phyloP scores from a whole-genome alignment of 2,888 invertebrate genomes.

The Agonopterix arenella region DNA sequence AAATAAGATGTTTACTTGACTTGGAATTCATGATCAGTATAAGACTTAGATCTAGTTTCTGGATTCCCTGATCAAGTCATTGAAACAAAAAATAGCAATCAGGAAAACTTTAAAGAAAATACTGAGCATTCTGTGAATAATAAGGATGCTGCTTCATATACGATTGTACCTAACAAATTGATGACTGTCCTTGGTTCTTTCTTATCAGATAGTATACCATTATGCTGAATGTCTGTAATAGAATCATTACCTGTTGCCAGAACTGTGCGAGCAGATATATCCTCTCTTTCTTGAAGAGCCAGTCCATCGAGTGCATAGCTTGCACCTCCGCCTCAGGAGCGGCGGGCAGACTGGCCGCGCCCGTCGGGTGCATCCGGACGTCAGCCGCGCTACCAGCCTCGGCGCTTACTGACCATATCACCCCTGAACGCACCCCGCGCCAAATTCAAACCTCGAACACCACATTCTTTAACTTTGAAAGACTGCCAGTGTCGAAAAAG shows the following conservation, averaged over 20 bases:
- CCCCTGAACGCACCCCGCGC: slow-evolving; percentile 17
- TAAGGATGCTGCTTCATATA: too few species aligned
- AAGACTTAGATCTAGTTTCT: too few species aligned
- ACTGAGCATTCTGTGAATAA: too few species aligned
- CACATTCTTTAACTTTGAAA: slow-evolving; percentile 23
- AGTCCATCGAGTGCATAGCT: slow-evolving; percentile 97
- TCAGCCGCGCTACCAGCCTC: slow-evolving; percentile 49
- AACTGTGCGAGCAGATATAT: slow-evolving; percentile 96
- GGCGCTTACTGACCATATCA: slow-evolving; percentile 50
- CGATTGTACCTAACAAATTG: too few species aligned
- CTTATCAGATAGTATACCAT: too few species aligned
- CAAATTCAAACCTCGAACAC: slow-evolving; percentile 28
- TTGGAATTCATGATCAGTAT: too few species aligned
- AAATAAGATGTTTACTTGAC: too few species aligned
- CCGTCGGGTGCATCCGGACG: slow-evolving; percentile 86
- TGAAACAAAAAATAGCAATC: too few species aligned
- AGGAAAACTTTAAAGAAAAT: too few species aligned
- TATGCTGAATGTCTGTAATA: too few species aligned
- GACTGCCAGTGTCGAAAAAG: slow-evolving; percentile 23
- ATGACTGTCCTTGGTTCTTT: too few species aligned
- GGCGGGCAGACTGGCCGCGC: slow-evolving; percentile 84
- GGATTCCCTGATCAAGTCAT: too few species aligned
- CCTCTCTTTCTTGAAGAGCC: slow-evolving; percentile 97
- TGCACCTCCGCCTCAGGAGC: slow-evolving; percentile 93
- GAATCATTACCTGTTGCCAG: slow-evolving; percentile 91